A percentile compares a stretch with the other conserved stretches of the same genome.
phyloP scores from a whole-genome alignment of 2,888 invertebrate genomes.

The Stenodera caucasica region DNA sequence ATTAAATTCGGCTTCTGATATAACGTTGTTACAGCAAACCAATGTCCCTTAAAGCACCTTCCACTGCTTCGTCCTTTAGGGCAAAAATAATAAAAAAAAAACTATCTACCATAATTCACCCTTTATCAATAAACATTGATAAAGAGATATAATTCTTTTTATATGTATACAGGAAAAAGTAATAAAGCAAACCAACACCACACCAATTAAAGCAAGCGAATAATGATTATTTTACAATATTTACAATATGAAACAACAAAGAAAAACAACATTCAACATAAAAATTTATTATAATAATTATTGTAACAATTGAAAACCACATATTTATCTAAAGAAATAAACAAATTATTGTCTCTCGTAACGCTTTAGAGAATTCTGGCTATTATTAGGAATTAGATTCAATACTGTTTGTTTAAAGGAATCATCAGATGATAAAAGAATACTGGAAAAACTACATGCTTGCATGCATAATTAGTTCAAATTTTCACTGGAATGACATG shows the following conservation, averaged over 20 bases:
- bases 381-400: neutral
- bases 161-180: neutral
- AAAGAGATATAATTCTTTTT: too few species aligned
- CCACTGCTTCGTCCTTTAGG: slow-evolving; percentile 87
- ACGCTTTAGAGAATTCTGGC: neutral
- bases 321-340: neutral
- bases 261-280: slow-evolving; percentile 2
- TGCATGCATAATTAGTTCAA: slow-evolving; percentile 19
- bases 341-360: neutral
- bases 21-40: slow-evolving; percentile 72
- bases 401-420: slow-evolving; percentile 2
- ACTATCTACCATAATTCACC: slow-evolving; percentile 15
- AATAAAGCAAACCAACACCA: neutral
- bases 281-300: neutral
- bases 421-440: neutral
- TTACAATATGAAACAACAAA: neutral
- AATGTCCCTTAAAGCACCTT: slow-evolving; percentile 91
- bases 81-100: slow-evolving; percentile 42
- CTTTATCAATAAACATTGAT: neutral
- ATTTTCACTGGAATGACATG: slow-evolving; percentile 13
- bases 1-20: slow-evolving; percentile 17
- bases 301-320: neutral
- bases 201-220: neutral
- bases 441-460: slow-evolving; percentile 17
- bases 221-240: neutral